These are phyloP conservation scores for Sceloporus tristichus DNA, from an alignment of 2,113 vertebrate species.

Conservation along the genomic window DNA sequence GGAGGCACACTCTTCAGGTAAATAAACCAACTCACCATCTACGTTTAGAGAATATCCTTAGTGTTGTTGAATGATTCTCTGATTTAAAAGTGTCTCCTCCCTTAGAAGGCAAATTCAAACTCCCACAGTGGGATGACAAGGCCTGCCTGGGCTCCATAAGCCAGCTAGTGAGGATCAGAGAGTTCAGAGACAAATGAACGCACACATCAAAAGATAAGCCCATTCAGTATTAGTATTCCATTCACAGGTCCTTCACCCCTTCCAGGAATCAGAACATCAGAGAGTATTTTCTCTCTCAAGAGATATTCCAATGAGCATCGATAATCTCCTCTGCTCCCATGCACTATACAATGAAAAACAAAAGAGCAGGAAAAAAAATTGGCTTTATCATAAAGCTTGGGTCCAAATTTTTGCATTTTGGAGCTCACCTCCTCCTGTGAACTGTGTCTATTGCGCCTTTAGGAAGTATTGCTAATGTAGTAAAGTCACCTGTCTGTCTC, in stretches of 20 bases:
- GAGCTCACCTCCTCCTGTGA: accelerated
- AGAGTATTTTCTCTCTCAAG: background rate
- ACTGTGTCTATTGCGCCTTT: background rate
- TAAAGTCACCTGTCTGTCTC: background rate
- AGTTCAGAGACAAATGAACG: too few species aligned
- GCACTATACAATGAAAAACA: background rate
- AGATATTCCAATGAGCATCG: background rate
- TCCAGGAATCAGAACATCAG: background rate
- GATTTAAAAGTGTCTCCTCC: background rate
- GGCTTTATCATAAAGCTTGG: background rate
- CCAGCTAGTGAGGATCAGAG: background rate
- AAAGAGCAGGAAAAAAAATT: background rate
- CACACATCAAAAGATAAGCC: background rate
- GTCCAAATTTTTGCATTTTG: background rate
- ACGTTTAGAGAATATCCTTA: background rate
- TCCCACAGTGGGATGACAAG: background rate
- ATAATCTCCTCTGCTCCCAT: background rate
- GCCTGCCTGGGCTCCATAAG: background rate
- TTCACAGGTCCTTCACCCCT: background rate
- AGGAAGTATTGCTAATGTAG: accelerated
- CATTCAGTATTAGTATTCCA: background rate
- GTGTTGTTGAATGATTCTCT: background rate
- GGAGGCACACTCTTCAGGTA: background rate
- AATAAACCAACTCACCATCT: background rate
- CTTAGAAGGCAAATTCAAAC: background rate